phyloP scores from a whole-genome alignment of 2,113 vertebrate species.

The Alligator sinensis region DNA sequence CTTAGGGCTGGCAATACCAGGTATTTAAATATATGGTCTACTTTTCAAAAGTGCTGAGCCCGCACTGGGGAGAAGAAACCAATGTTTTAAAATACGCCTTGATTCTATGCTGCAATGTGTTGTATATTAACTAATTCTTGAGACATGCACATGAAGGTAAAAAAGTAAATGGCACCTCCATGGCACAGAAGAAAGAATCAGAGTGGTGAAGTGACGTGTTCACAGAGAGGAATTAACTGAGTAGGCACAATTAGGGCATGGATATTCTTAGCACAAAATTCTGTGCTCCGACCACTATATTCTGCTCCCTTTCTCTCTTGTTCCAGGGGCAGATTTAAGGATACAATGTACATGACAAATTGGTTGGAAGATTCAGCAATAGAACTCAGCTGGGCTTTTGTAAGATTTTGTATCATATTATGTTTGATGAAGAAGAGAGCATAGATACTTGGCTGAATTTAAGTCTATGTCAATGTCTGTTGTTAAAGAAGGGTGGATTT shows the following conservation, averaged over 20 bases:
- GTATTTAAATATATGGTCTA: not conserved
- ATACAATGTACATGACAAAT: not conserved
- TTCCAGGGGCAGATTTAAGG: accelerated
- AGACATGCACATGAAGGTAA: accelerated
- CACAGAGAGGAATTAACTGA: not conserved
- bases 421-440: not conserved
- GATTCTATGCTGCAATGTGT: not conserved
- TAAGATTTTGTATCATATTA: not conserved
- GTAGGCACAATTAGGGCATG: not conserved
- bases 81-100: too few relatives aligned
- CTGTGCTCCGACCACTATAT: not conserved
- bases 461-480: not conserved
- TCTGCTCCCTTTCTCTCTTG: not conserved
- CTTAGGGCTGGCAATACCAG: not conserved
- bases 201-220: not conserved
- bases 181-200: not conserved
- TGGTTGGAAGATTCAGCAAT: not conserved
- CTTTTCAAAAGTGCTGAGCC: not conserved
- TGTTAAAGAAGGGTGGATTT: not conserved
- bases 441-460: not conserved
- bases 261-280: not conserved
- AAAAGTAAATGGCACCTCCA: not conserved
- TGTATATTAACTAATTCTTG: not conserved
- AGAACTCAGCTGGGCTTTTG: not conserved
- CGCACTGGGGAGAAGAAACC: too few relatives aligned